Evolutionary conservation across 1,140 invertebrate species (phyloP), one percentile per base, ranked within the genome.

Genomic region (Catajapyx aquilonaris): DNA sequence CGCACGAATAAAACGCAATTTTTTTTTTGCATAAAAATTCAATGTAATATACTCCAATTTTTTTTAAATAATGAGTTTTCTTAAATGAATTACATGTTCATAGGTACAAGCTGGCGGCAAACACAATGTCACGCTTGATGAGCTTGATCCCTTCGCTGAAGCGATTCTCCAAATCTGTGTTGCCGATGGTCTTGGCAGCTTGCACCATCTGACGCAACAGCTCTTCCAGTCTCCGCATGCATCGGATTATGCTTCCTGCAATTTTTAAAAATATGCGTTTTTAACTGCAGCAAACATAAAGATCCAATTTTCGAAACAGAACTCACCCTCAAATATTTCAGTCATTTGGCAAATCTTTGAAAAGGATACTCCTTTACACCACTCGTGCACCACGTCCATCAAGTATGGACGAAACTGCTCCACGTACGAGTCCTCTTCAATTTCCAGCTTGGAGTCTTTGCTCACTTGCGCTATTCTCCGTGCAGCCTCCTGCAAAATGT

Each of bases 81-180:
- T n/a, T n/a, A n/a, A n/a, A n/a, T n/a, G n/a, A n/a, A n/a, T n/a
- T n/a, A n/a, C n/a, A n/a, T n/a, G n/a, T 34, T 68, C 75, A 97
- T 48, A 98, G 69, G 65, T 99, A 99, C 10, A 99, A 69, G 59
- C 88, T 95, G 20, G 93, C 91, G 35, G 94, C 93, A 65, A 99
- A 99, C 16, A 97, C 87, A 60, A 98, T 99, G 55, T 98, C 94
- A 46, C 94, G 69, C 60, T 98, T 98, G 20, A 99, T 71, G 30
- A 85, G 55, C 51, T 79, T 77, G 38, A 96, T 91, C 5, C 80
- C 81, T 52, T 91, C 81, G 41, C 77, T 78, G 57, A 99, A 98
- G 61, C 96, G 97, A 46, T 81, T 80, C 62, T 97, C 91, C 40
- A 99, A 62, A 44, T 94, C 88, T 10, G 77, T 77, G 52, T 95